Conservation (phyloP, 30 jellyfish, hydroid and myxozoan genomes). For the Turritopsis dohrnii region DNA sequence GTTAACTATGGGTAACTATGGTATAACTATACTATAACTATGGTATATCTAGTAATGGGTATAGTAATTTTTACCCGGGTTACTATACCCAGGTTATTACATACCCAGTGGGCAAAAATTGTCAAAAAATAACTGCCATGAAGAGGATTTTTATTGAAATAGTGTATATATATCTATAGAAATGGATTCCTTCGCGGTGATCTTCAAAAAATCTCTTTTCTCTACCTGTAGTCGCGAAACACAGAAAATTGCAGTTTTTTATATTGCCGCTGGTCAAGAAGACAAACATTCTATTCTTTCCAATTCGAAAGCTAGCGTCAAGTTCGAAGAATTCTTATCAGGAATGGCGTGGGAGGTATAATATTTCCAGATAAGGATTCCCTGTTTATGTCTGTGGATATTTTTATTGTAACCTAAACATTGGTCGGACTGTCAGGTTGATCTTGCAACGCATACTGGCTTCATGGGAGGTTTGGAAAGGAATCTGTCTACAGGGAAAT, state of each 20-base stretch:
- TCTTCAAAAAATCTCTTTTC: too few species aligned
- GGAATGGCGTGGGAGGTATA: conserved; percentile 98
- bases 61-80: too few species aligned
- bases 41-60: too few species aligned
- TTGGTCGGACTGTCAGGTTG: conserved; percentile 87
- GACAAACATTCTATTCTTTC: conserved; percentile 82
- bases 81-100: too few species aligned
- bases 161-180: too few species aligned
- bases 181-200: too few species aligned
- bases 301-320: conserved; percentile 63
- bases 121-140: too few species aligned
- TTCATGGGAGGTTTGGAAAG: conserved; percentile 96
- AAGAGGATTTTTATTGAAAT: too few species aligned
- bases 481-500: conserved; percentile 68
- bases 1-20: too few species aligned
- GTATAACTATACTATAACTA: too few species aligned
- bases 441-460: conserved; percentile 88
- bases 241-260: conserved; percentile 94
- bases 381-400: neutral
- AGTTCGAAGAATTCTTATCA: conserved; percentile 73
- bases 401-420: neutral
- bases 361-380: neutral
- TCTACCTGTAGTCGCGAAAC: conserved; percentile 83
- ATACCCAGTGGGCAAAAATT: too few species aligned
- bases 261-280: conserved; percentile 93